phyloP scores from a whole-genome alignment of 2,797 vertebrate genomes.

The Pseudochromis fuscus region DNA sequence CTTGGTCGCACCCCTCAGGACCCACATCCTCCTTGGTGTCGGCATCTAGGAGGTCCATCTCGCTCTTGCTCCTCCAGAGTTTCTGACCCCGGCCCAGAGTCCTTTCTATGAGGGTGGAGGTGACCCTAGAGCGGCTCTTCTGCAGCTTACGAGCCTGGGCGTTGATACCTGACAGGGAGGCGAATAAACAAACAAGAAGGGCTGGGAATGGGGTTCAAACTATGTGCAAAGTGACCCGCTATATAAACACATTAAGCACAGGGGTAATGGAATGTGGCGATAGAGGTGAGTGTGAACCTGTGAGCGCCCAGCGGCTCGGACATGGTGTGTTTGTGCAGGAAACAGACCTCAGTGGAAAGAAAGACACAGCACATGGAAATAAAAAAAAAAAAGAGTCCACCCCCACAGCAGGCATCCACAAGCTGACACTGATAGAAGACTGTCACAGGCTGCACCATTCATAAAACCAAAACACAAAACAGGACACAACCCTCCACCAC shows the following conservation, averaged over 20 bases:
- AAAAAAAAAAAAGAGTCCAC: constrained; percentile 36
- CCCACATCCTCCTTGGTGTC: constrained; percentile 14
- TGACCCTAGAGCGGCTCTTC: constrained; percentile 86
- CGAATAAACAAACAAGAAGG: constrained; percentile 25
- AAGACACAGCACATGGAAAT: constrained; percentile 73
- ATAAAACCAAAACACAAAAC: constrained; percentile 74
- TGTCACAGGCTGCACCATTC: constrained; percentile 67
- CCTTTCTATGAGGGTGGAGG: constrained; percentile 78
- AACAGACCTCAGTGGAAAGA: constrained; percentile 78
- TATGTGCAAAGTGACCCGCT: constrained; percentile 13
- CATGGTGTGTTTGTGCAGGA: constrained; percentile 66
- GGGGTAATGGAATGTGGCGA: constrained; percentile 44
- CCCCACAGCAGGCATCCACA: constrained; percentile 65
- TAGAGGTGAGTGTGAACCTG: constrained; percentile 27
- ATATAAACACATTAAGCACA: constrained; percentile 25
- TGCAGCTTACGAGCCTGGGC: constrained; percentile 88
- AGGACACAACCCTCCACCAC: constrained; percentile 53
- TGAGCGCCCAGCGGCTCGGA: too few relatives aligned
- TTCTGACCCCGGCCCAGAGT: constrained; percentile 49
- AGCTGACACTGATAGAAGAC: constrained; percentile 65
- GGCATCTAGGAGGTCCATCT: constrained; percentile 78
- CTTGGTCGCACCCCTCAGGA: background rate
- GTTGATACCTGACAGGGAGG: constrained; percentile 82
- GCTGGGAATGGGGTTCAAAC: constrained; percentile 20
- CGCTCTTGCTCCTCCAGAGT: constrained; percentile 85